A percentile compares a stretch with the other conserved stretches of the same genome.
Conservation (phyloP, 2,888 invertebrate genomes). For the Melikaiella ostensackeni region DNA sequence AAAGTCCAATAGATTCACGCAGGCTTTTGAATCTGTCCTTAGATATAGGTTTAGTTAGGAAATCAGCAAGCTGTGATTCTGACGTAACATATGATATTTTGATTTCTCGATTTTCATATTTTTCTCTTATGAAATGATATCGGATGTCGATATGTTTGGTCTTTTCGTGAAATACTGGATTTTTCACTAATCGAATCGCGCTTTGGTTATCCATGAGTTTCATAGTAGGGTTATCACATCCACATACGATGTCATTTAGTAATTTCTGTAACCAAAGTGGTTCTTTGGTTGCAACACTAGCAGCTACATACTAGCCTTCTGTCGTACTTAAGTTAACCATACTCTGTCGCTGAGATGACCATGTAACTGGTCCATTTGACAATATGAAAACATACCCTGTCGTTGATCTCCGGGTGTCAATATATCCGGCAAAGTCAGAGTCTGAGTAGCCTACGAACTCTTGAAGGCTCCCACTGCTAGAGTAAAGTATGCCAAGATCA, state of each 20-base stretch:
- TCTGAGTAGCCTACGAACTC: conserved; percentile 49
- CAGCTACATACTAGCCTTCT: too few species aligned
- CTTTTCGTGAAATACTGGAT: too few species aligned
- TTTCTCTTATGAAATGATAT: conserved; percentile 44
- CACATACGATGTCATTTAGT: neutral
- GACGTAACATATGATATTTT: conserved; percentile 41
- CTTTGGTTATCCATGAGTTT: too few species aligned
- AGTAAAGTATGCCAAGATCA: conserved; percentile 47
- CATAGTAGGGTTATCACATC: neutral
- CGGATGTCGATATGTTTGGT: conserved; percentile 45
- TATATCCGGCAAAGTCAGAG: conserved; percentile 50
- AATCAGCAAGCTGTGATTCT: conserved; percentile 43
- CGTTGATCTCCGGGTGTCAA: conserved; percentile 50
- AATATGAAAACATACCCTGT: too few species aligned
- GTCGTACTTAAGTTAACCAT: conserved; percentile 43
- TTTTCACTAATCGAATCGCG: too few species aligned
- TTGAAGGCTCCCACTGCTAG: neutral
- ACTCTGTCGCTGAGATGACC: conserved; percentile 47
- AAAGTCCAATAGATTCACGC: neutral
- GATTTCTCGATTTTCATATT: conserved; percentile 20
- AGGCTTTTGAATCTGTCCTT: neutral
- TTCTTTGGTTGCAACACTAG: too few species aligned
- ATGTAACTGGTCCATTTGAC: too few species aligned
- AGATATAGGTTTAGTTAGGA: conserved; percentile 45
- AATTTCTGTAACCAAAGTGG: too few species aligned